phyloP scores from a whole-genome alignment of 1,140 invertebrate species.

The Chlorops oryzae region DNA sequence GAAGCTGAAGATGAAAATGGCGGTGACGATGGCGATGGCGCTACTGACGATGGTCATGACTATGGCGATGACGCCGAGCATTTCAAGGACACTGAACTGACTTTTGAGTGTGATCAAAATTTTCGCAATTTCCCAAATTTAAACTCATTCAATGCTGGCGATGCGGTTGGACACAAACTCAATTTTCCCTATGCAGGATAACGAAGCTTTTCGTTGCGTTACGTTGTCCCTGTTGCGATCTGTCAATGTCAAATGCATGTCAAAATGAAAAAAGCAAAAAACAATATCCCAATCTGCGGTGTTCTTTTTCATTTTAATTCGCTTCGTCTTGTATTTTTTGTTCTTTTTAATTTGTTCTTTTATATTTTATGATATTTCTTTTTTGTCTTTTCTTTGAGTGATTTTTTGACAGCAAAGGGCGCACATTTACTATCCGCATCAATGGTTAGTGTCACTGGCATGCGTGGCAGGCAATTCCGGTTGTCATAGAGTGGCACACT shows the following conservation, averaged over 20 bases:
- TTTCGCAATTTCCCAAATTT: too few relatives aligned
- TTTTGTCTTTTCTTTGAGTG: too few relatives aligned
- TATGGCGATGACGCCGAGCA: too few relatives aligned
- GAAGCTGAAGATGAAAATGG: too few relatives aligned
- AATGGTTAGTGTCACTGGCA: conserved; percentile 1
- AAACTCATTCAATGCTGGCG: too few relatives aligned
- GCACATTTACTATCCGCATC: conserved; percentile 1
- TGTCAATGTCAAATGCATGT: conserved; percentile 20
- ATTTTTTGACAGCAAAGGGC: conserved; percentile 7
- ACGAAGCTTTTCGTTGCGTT: too few relatives aligned
- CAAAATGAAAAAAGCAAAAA: conserved; percentile 15
- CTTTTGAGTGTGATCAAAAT: too few relatives aligned
- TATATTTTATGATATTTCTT: conserved; percentile 2
- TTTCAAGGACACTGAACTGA: too few relatives aligned
- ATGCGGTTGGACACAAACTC: neutral
- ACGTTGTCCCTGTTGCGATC: conserved; percentile 19
- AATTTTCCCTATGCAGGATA: neutral
- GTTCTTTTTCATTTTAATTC: conserved; percentile 8
- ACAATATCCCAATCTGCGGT: neutral
- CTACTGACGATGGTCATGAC: too few relatives aligned
- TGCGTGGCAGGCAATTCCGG: neutral
- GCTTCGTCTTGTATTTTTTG: conserved; percentile 1
- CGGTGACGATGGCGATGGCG: too few relatives aligned
- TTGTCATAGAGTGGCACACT: too few relatives aligned
- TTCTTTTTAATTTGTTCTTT: neutral